Evolutionary conservation across 37 sponge, comb jelly and placozoan species (phyloP), one percentile per base, ranked within the genome.

Genomic region (Chondrosia reniformis): DNA sequence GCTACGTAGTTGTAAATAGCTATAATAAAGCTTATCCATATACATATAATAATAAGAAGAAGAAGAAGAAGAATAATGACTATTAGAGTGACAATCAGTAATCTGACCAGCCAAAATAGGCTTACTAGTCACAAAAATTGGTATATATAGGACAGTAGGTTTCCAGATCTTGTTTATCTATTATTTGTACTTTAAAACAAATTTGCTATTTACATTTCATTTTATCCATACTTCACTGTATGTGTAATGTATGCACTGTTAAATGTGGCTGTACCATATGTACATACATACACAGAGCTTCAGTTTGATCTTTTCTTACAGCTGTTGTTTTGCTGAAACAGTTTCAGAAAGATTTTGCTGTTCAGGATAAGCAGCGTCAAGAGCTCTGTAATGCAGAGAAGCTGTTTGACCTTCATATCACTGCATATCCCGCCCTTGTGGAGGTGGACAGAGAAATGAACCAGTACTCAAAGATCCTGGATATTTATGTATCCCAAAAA

Each of bases 321-420:
- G 93, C 87, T 58, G 84, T 86, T 30, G 55, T 73, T 63, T 74
- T 87, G 57, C 79, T 94, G 81, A 87, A 91, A 82, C 59, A 82
- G 59, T 97, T 84, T 74, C 80, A 91, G 69, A 77, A 46, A 0
- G 73, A 91, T 76, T 91, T 89, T 52, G 80, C 76, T 40, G 63
- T 67, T 65, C 73, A 74, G 67, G 96, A 98, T 78, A 75, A 40
- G 33, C 75, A 90, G 74, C 54, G 99, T 33, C 91, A 93, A 34
- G 99, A 98, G 76, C 83, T 98, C 61, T 89, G 91, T 40, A 95
- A 91, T 40, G 99, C 99, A 21, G 96, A 98, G 88, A 98, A 95
- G 78, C 86, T 98, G 71, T 98, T 98, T 79, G 96, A 93, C 75
- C 86, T 98, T 2, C 87, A 91, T 15, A 91, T 98, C 81, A 95